Percentiles rank a stretch among this genome's conserved stretches.
These are phyloP conservation scores for Pachyramphus minor DNA, from an alignment of 2,113 vertebrate genomes.

Conservation along the genomic window DNA sequence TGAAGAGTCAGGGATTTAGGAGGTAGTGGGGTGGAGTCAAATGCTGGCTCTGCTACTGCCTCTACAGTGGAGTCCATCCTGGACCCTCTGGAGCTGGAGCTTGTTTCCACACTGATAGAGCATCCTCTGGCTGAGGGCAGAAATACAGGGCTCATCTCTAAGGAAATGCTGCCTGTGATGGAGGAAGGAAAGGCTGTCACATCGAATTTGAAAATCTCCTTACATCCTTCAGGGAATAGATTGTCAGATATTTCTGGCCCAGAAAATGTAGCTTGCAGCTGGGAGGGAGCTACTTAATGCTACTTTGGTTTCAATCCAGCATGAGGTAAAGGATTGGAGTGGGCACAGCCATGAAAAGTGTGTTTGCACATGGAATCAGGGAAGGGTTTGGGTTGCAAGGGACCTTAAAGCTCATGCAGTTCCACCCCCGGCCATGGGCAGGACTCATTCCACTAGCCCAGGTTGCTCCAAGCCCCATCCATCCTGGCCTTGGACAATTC, in stretches of 20 bases:
- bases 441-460: background rate
- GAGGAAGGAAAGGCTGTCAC: background rate
- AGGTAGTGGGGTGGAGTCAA: background rate
- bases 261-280: background rate
- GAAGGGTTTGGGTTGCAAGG: background rate
- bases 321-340: accelerated
- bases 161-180: background rate
- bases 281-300: background rate
- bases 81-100: background rate
- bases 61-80: background rate
- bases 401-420: background rate
- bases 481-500: background rate
- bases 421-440: background rate
- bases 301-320: background rate
- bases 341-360: background rate
- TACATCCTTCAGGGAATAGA: background rate
- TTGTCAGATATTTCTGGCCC: background rate
- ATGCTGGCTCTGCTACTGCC: background rate
- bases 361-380: no score
- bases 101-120: background rate
- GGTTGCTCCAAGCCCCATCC: background rate
- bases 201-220: background rate
- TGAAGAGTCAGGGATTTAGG: background rate
- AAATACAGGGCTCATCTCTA: background rate
- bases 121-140: background rate